Conservation (phyloP, 2,888 invertebrate genomes). For the Choristoneura rosaceana region DNA sequence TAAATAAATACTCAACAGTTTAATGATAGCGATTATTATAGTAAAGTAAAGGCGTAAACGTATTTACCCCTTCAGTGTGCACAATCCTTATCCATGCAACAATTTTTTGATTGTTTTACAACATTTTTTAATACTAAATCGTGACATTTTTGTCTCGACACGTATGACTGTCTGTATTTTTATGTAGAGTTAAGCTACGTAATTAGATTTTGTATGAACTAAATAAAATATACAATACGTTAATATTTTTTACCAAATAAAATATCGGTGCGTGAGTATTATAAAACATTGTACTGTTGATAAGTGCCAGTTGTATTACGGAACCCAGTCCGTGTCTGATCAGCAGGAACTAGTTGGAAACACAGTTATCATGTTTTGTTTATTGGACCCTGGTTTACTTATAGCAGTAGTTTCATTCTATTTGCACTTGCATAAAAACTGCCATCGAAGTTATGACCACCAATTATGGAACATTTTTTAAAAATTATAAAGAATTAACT, state of each 20-base stretch:
- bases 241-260: slow-evolving; percentile 54
- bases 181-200: slow-evolving; percentile 68
- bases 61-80: slow-evolving; percentile 50
- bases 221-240: slow-evolving; percentile 76
- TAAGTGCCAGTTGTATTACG: not conserved
- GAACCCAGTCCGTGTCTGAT: not conserved
- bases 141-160: slow-evolving; percentile 54
- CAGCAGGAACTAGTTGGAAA: not conserved
- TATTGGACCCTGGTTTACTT: not conserved
- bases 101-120: slow-evolving; percentile 67
- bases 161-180: slow-evolving; percentile 69
- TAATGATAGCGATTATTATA: slow-evolving; percentile 29
- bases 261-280: slow-evolving; percentile 22
- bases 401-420: not conserved
- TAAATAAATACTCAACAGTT: slow-evolving; percentile 40
- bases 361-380: not conserved
- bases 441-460: not conserved
- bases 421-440: not conserved
- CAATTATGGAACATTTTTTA: no score
- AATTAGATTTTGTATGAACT: slow-evolving; percentile 82
- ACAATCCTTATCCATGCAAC: slow-evolving; percentile 51
- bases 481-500: no score
- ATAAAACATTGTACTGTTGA: not conserved
- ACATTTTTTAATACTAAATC: slow-evolving; percentile 44
- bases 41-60: slow-evolving; percentile 5